Base-by-base conservation (phyloP, 2,888 invertebrate genomes). In the Calephelis perditalis region DNA sequence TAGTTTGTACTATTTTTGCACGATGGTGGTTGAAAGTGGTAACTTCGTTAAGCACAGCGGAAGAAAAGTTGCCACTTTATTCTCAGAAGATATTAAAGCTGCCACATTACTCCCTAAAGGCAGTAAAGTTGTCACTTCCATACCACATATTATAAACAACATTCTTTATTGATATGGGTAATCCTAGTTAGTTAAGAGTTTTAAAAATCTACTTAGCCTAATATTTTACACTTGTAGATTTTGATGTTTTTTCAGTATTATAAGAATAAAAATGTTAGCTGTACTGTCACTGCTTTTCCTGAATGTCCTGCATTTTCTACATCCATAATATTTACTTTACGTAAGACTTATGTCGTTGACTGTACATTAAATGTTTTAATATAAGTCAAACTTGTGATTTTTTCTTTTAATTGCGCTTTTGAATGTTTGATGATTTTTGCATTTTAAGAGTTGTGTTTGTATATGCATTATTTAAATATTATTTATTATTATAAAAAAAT, bases 361-460 rank as follows among this genome's bases (percentile, higher is more conserved):
- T 3, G 52, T 52, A 35, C 52, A 52, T 35, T 6, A 9, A 49
- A 15, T 49, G 47, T 26, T 7, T 49, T 52, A 52, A 35, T 2
- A 26, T 52, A 52, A 52, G 52, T 11, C 26, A 11, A 52, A 52
- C 52, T 35, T 52, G 52, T 52, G 52, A 52, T 52, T 52, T 26
- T 49, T 52, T 52, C 52, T 52, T 52, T 52, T 10, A 52, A 52
- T 52, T 52, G 26, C 52, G 49, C 52, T 35, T 52, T 52, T 52
- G 52, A 35, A 52, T 52, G 52, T 35, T 52, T 11, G 35, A 52
- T 52, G 35, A 40, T 11, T 35, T 49, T 52, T 49, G 52, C 26
- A 49, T n/a, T 49, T 26, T 49, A 26, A 8, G 26, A 26, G 5
- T 49, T 49, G 9, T 47, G 47, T 15, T 49, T 26, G 15, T 7